Evolutionary conservation across 2,888 invertebrate species (phyloP), one percentile per base, ranked within the genome.

Genomic region (Syritta pipiens): DNA sequence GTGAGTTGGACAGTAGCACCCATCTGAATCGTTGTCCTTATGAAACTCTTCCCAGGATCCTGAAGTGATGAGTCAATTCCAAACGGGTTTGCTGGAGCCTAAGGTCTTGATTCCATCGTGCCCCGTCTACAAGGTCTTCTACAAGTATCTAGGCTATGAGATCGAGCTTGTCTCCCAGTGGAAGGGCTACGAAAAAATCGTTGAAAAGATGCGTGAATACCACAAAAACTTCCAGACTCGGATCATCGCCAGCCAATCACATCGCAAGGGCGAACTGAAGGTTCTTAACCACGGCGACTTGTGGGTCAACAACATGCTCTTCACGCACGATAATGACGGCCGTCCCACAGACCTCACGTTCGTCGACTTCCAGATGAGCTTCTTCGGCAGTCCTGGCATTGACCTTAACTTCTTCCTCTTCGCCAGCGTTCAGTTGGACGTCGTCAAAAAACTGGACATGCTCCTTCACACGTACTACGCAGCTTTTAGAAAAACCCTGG

Each of bases 221-320:
- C 37, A 74, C 3, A 49, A 53, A 1, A 83, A 84, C 26, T 82
- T 87, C 1, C 63, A 67, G 6, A 26, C 79, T 10, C 46, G 83
- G 2, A 84, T 86, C 0, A 37, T 83, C 62, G 24, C 49, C 2
- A 62, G 67, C 22, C 71, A 76, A 24, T 26, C 30, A 3, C 71
- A 83, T 0, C 75, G 81, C 7, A 74, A 83, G 3, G 79, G 83
- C 0, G 74, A 81, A 0, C 81, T 86, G 42, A 88, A 89, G 62
- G 90, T 90, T 1, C 83, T 91, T 10, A 88, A 87, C 48, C 90
- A 90, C 76, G 90, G 90, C 1, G 90, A 91, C 84, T 83, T 90
- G 2, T 90, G 90, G 90, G 82, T 89, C 0, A 90, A 90, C 81
- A 91, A 90, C 83, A 86, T 89, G 82, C 85, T 90, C 81, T 89